Evolutionary conservation across 2,797 vertebrate genomes (phyloP).

Genomic region (Enteromius viviparus): DNA sequence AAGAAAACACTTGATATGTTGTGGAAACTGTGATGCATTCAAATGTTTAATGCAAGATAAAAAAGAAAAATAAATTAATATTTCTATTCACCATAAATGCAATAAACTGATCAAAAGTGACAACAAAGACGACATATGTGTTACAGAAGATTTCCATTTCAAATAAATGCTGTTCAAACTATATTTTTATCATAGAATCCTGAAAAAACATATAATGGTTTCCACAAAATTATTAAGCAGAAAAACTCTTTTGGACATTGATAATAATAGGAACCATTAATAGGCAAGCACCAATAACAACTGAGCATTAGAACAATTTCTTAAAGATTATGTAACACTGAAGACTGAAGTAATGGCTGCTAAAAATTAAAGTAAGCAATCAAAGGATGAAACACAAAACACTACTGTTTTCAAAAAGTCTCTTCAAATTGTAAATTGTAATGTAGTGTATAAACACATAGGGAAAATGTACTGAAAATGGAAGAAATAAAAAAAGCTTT

Average conservation of each 20-base stretch:
- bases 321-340: neutral
- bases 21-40: no score
- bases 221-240: neutral
- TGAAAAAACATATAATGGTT: no score
- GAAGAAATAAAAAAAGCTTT: neutral
- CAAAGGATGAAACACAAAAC: no score
- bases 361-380: no score
- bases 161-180: neutral
- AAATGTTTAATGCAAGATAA: neutral
- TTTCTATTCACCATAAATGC: neutral
- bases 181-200: no score
- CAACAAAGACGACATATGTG: neutral
- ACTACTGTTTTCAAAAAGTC: no score
- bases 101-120: neutral
- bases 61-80: neutral
- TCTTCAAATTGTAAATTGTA: no score
- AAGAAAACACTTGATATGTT: neutral
- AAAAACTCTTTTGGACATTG: neutral
- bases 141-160: neutral
- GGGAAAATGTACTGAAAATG: neutral
- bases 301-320: neutral
- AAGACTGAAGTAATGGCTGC: no score
- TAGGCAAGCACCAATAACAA: neutral
- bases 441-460: neutral
- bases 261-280: neutral